Conservation (phyloP, 2,888 invertebrate genomes). For the Antheraea assamensis region DNA sequence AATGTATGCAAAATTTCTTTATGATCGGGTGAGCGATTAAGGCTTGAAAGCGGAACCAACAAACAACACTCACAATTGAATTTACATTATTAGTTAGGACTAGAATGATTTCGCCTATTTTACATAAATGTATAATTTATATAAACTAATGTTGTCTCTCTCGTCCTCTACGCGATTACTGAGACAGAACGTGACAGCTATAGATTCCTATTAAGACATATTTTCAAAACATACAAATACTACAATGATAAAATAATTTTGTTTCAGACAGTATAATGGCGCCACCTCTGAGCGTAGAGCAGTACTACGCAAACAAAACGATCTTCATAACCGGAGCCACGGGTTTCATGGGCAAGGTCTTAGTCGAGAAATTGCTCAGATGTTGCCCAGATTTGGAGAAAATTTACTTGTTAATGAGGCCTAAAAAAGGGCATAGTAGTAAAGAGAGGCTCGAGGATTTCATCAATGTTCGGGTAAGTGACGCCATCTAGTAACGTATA, state of each 20-base stretch:
- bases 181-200: too few relatives aligned
- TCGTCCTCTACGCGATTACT: too few relatives aligned
- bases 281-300: slow-evolving; percentile 68
- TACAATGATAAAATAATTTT: background rate
- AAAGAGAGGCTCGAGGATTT: slow-evolving; percentile 84
- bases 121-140: too few relatives aligned
- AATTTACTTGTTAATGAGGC: slow-evolving; percentile 87
- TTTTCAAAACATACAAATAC: background rate
- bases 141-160: too few relatives aligned
- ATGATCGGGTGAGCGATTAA: too few relatives aligned
- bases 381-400: slow-evolving; percentile 86
- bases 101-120: too few relatives aligned
- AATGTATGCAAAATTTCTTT: too few relatives aligned
- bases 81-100: too few relatives aligned
- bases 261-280: slow-evolving; percentile 47
- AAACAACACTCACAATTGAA: too few relatives aligned
- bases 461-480: slow-evolving; percentile 74
- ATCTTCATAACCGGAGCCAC: slow-evolving; percentile 92
- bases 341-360: slow-evolving; percentile 92
- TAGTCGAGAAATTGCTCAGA: slow-evolving; percentile 89
- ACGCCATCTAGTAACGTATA: slow-evolving; percentile 36
- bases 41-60: too few relatives aligned
- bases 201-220: too few relatives aligned
- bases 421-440: slow-evolving; percentile 86
- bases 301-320: slow-evolving; percentile 82